A percentile compares a stretch with the other conserved stretches of the same genome.
Evolutionary conservation across 2,113 vertebrate genomes (phyloP).

Genomic region (Lophochroa leadbeateri): DNA sequence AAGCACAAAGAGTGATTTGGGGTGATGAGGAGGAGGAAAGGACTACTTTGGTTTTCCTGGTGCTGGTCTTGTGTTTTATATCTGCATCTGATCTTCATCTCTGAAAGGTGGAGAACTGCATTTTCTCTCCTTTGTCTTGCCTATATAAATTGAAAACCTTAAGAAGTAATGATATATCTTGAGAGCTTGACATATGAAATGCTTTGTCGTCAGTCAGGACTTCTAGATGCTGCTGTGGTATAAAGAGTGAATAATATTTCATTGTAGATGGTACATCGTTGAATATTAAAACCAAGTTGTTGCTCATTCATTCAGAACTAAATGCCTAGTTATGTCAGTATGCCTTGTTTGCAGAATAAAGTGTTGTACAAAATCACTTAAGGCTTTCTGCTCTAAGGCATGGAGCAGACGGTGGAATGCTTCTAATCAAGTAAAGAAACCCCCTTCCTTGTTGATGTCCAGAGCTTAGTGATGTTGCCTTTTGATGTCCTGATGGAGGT

Average conservation of each 20-base stretch:
- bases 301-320: neutral
- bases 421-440: neutral
- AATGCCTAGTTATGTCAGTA: neutral
- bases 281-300: neutral
- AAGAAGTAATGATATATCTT: neutral
- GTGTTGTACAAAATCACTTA: neutral
- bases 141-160: neutral
- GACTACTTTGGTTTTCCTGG: neutral
- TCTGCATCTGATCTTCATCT: neutral
- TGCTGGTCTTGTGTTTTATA: neutral
- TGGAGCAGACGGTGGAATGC: neutral
- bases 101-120: neutral
- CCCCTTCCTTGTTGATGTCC: neutral
- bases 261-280: neutral
- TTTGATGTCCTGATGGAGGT: neutral
- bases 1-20: neutral
- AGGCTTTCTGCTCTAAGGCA: neutral
- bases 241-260: neutral
- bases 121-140: neutral
- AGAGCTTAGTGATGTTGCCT: neutral
- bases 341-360: constrained; percentile 3
- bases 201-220: neutral
- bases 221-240: neutral
- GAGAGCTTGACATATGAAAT: neutral
- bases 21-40: neutral